These are phyloP conservation scores for Montipora efflorescens DNA, from an alignment of 64 coral and sea anemone species.

Conservation along the genomic window DNA sequence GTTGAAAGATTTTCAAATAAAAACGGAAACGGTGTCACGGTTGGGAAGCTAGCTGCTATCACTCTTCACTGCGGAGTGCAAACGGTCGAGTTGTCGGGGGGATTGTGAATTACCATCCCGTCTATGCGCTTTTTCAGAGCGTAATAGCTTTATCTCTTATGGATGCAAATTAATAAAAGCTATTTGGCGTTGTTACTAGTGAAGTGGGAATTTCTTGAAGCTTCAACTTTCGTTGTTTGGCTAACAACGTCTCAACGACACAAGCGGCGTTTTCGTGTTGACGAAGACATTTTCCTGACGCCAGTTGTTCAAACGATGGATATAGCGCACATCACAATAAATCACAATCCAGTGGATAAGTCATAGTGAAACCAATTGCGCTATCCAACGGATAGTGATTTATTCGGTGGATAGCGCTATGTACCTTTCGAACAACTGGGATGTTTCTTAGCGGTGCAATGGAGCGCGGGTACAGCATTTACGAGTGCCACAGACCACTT, in stretches of 20 bases:
- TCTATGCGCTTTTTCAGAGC: neutral
- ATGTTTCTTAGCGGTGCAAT: too few species aligned
- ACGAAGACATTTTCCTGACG: too few species aligned
- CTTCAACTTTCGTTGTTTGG: neutral
- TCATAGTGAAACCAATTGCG: too few species aligned
- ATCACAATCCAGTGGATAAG: too few species aligned
- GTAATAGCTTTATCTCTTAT: neutral
- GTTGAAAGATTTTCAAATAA: neutral
- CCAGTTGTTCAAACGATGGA: too few species aligned
- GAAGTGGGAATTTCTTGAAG: constrained; percentile 7
- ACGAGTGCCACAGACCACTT: too few species aligned
- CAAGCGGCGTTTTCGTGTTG: neutral
- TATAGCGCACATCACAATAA: too few species aligned
- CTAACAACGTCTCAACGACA: neutral
- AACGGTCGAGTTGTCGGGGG: neutral
- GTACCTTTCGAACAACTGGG: too few species aligned
- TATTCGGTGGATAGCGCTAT: too few species aligned
- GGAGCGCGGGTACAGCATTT: too few species aligned
- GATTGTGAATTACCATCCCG: neutral
- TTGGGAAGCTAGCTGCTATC: neutral
- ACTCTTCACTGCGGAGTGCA: neutral
- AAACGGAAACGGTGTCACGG: constrained; percentile 7
- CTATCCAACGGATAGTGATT: too few species aligned
- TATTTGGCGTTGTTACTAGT: constrained; percentile 12
- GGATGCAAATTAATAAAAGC: constrained; percentile 37